Percentiles rank a stretch among this genome's conserved stretches.
Conservation (phyloP, 30 jellyfish, hydroid and myxozoan genomes). For the Chironex yamaguchii region DNA sequence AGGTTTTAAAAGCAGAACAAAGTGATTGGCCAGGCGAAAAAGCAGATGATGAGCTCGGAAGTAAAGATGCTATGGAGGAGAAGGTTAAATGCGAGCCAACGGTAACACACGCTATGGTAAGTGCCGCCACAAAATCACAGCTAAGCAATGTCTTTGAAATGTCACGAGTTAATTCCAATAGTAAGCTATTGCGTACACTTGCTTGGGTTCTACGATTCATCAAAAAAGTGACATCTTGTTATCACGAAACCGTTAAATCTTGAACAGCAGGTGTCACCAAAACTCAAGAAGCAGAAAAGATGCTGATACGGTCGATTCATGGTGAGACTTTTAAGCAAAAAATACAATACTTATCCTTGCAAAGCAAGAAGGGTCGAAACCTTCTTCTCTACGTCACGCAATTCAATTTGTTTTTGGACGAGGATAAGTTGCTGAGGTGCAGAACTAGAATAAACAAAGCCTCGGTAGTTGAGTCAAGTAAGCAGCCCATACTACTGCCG, state of each 20-base stretch:
- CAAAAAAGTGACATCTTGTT: slow-evolving; percentile 21
- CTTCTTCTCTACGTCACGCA: background rate
- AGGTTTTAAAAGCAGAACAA: too few relatives aligned
- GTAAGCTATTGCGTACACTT: slow-evolving; percentile 26
- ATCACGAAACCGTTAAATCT: slow-evolving; percentile 10
- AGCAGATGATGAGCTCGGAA: too few relatives aligned
- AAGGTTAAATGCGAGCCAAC: too few relatives aligned
- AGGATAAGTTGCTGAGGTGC: slow-evolving; percentile 10
- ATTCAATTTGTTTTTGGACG: slow-evolving; percentile 12
- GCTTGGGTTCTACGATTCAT: slow-evolving; percentile 50
- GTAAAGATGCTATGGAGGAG: too few relatives aligned
- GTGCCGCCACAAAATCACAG: background rate
- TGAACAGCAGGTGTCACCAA: slow-evolving; percentile 26
- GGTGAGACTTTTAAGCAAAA: slow-evolving; percentile 1
- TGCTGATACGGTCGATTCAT: slow-evolving; percentile 3
- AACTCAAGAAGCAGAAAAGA: slow-evolving; percentile 3
- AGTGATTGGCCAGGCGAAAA: too few relatives aligned
- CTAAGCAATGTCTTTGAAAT: background rate
- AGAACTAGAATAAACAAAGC: slow-evolving; percentile 6
- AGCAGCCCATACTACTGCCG: slow-evolving; percentile 62
- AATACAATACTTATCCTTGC: background rate
- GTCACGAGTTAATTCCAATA: slow-evolving; percentile 4
- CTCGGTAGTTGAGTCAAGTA: slow-evolving; percentile 39
- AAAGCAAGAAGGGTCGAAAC: background rate
- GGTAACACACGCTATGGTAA: too few relatives aligned